A percentile compares a stretch with the other conserved stretches of the same genome.
Conservation (phyloP, 2,888 invertebrate species). For the Netelia inedita region DNA sequence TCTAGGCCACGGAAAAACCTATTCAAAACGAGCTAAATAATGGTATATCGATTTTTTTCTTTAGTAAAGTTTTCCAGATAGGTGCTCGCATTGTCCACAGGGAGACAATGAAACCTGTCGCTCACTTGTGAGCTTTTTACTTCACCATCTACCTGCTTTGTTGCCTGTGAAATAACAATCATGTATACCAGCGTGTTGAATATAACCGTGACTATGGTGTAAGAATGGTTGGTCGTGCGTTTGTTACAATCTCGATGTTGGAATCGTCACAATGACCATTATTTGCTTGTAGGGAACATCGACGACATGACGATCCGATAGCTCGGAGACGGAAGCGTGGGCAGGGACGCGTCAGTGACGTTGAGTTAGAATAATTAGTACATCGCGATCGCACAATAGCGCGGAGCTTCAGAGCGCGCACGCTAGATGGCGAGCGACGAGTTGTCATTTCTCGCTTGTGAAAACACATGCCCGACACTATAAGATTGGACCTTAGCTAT, state of each 20-base stretch:
- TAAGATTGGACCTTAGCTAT: no score
- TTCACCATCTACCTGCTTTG: conserved; percentile 4
- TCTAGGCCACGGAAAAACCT: conserved; percentile 23
- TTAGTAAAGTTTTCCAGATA: conserved; percentile 41
- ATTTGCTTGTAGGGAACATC: not conserved
- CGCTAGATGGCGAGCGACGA: not conserved
- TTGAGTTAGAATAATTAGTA: not conserved
- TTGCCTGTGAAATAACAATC: conserved; percentile 10
- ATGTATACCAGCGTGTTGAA: conserved; percentile 2
- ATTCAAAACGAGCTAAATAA: conserved; percentile 36
- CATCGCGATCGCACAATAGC: not conserved
- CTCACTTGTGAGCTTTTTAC: conserved; percentile 30
- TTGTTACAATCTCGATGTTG: conserved; percentile 14
- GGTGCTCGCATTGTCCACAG: conserved; percentile 41
- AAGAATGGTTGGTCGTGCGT: conserved; percentile 27
- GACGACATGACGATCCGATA: not conserved
- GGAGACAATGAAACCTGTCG: conserved; percentile 35
- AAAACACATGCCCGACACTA: not conserved
- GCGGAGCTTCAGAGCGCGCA: not conserved
- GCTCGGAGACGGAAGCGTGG: not conserved
- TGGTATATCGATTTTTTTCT: conserved; percentile 49
- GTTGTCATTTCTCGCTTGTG: not conserved
- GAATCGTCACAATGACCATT: not conserved
- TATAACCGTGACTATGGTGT: not conserved
- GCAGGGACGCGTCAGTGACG: not conserved